Conservation (phyloP, 2,797 vertebrate species). For the Naso thynnoides region DNA sequence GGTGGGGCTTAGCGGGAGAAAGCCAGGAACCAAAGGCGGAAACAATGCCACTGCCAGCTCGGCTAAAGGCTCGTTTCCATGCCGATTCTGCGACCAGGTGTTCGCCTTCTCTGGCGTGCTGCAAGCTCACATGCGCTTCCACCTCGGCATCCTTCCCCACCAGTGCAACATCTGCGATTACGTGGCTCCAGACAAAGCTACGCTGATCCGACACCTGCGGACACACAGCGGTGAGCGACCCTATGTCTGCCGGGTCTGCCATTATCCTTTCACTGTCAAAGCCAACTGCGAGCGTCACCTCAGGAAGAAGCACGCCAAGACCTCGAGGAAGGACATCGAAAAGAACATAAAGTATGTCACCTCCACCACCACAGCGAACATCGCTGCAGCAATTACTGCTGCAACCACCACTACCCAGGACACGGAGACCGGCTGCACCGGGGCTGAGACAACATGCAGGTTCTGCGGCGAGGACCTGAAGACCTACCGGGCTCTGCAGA, state of each 20-base stretch:
- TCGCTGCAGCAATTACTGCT: constrained; percentile 60
- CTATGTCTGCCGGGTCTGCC: constrained; percentile 96
- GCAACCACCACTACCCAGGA: constrained; percentile 76
- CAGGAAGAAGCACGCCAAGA: constrained; percentile 96
- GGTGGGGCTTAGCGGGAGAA: constrained; percentile 81
- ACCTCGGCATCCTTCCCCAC: constrained; percentile 94
- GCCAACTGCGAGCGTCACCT: constrained; percentile 98
- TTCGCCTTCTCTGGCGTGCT: constrained; percentile 93
- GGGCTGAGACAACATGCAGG: constrained; percentile 88
- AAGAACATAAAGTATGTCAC: constrained; percentile 96
- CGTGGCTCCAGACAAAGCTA: constrained; percentile 95
- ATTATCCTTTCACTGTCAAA: constrained; percentile 98
- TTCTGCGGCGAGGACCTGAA: constrained; percentile 93
- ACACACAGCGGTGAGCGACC: constrained; percentile 97
- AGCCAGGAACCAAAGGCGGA: constrained; percentile 81
- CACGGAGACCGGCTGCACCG: constrained; percentile 82
- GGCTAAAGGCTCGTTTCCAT: constrained; percentile 91
- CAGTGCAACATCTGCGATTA: constrained; percentile 98
- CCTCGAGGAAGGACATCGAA: constrained; percentile 96
- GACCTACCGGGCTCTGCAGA: constrained; percentile 92
- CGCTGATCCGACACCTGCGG: constrained; percentile 94
- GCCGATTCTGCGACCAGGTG: constrained; percentile 95
- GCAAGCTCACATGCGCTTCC: constrained; percentile 95
- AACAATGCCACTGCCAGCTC: constrained; percentile 64
- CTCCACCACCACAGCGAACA: constrained; percentile 77